Evolutionary conservation across 2,888 invertebrate species (phyloP).

Genomic region (Drosophila robusta): DNA sequence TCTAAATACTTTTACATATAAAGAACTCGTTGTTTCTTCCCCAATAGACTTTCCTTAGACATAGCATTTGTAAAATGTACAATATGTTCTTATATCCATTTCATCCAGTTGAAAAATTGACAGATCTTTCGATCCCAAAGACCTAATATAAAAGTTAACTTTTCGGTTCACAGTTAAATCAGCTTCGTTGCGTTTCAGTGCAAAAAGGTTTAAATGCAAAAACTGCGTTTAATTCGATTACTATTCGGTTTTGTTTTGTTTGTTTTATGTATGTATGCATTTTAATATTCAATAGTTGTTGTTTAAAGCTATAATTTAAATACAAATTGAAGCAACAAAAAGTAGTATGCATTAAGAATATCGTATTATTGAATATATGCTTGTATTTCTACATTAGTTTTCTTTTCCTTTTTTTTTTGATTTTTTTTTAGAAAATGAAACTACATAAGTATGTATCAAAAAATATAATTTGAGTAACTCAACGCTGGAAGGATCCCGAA

Average conservation of each 20-base stretch:
- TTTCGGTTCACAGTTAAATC: conserved; percentile 44
- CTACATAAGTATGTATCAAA: conserved; percentile 31
- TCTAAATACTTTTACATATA: conserved; percentile 40
- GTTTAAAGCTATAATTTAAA: conserved; percentile 52
- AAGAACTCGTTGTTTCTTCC: conserved; percentile 30
- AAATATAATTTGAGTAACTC: conserved; percentile 54
- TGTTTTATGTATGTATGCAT: conserved; percentile 24
- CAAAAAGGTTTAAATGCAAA: conserved; percentile 65
- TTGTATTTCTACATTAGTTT: conserved; percentile 25
- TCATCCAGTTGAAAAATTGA: conserved; percentile 54
- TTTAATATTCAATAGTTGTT: conserved; percentile 31
- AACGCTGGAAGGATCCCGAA: conserved; percentile 14
- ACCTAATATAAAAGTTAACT: conserved; percentile 55
- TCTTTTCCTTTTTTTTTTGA: neutral
- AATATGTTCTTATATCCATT: conserved; percentile 7
- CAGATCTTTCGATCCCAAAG: conserved; percentile 30
- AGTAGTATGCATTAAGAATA: conserved; percentile 42
- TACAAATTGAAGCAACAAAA: conserved; percentile 56
- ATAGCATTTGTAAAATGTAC: conserved; percentile 27
- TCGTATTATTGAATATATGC: conserved; percentile 40
- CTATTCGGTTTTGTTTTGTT: conserved; percentile 17
- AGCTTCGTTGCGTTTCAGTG: conserved; percentile 49
- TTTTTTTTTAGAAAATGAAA: conserved; percentile 21
- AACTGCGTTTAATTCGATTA: conserved; percentile 36
- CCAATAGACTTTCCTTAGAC: conserved; percentile 28